Evolutionary conservation across 2,888 invertebrate species (phyloP).

Genomic region (Euspilapteryx auroguttella): DNA sequence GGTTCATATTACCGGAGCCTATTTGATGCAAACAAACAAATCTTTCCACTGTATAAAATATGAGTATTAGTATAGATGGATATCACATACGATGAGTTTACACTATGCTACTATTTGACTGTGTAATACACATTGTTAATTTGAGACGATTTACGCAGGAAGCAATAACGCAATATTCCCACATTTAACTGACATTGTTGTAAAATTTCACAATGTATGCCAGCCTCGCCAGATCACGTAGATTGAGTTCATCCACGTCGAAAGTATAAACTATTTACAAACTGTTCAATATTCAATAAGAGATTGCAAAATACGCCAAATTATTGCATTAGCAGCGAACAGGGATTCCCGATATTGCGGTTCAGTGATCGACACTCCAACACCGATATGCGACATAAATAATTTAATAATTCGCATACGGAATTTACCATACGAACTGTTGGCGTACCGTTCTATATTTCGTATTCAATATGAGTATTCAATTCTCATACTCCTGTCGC

Average conservation of each 20-base stretch:
- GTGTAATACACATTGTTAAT: no score
- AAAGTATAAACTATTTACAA: conserved; percentile 58
- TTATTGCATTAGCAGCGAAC: conserved; percentile 59
- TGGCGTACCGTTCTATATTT: conserved; percentile 53
- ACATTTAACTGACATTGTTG: no score
- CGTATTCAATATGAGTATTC: conserved; percentile 60
- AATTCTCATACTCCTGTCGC: conserved; percentile 58
- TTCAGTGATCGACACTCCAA: conserved; percentile 51
- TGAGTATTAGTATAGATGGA: no score
- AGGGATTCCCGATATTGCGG: conserved; percentile 61
- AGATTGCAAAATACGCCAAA: conserved; percentile 62
- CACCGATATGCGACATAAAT: conserved; percentile 57
- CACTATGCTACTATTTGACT: no score
- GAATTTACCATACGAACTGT: conserved; percentile 50
- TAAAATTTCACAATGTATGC: conserved; percentile 44
- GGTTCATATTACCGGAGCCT: no score
- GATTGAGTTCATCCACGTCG: conserved; percentile 47
- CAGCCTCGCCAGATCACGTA: conserved; percentile 44
- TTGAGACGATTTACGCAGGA: no score
- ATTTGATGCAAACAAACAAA: no score
- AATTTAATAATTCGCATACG: conserved; percentile 62
- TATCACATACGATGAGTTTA: no score
- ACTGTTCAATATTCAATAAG: conserved; percentile 59
- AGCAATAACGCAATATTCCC: no score
- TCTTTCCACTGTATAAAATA: no score